phyloP scores from a whole-genome alignment of 2,113 vertebrate genomes.

The Nothobranchius kuhntae region DNA sequence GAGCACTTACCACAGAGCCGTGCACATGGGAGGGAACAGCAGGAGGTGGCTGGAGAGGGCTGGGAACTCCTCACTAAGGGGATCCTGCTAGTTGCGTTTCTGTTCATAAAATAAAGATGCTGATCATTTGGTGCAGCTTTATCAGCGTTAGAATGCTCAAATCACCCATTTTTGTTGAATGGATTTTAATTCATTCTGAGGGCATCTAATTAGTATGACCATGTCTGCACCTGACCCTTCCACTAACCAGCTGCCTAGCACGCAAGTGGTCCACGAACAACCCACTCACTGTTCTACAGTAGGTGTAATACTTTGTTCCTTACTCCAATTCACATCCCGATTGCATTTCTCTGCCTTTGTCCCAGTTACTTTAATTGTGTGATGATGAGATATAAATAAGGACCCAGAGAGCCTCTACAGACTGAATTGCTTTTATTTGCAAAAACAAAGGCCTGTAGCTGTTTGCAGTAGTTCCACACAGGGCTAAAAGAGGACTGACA shows the following conservation, averaged over 20 bases:
- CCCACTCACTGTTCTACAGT: slow-evolving; percentile 37
- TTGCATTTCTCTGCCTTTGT: slow-evolving; percentile 29
- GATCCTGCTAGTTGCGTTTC: slow-evolving; percentile 18
- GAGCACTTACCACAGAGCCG: slow-evolving; percentile 71
- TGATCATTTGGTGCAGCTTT: neutral
- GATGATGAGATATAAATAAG: slow-evolving; percentile 20
- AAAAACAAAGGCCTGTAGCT: slow-evolving; percentile 59
- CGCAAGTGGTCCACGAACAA: slow-evolving; percentile 37
- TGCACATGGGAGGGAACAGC: slow-evolving; percentile 57
- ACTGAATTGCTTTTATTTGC: slow-evolving; percentile 46
- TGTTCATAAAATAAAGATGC: slow-evolving; percentile 5
- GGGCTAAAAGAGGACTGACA: slow-evolving; percentile 41
- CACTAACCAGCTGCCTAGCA: slow-evolving; percentile 65
- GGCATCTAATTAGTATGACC: slow-evolving; percentile 66
- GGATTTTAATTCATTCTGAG: slow-evolving; percentile 39
- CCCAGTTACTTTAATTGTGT: slow-evolving; percentile 17
- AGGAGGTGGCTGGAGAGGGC: slow-evolving; percentile 56
- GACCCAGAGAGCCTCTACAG: slow-evolving; percentile 14
- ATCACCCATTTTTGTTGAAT: slow-evolving; percentile 17
- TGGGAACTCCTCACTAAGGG: slow-evolving; percentile 55
- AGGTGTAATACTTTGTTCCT: slow-evolving; percentile 48
- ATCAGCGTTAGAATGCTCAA: slow-evolving; percentile 6
- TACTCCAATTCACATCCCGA: slow-evolving; percentile 21
- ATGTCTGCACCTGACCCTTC: slow-evolving; percentile 71
- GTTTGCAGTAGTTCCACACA: slow-evolving; percentile 48